Evolutionary conservation across 2,888 invertebrate genomes (phyloP), one percentile per base, ranked within the genome.

Genomic region (Coecobrya sp.): DNA sequence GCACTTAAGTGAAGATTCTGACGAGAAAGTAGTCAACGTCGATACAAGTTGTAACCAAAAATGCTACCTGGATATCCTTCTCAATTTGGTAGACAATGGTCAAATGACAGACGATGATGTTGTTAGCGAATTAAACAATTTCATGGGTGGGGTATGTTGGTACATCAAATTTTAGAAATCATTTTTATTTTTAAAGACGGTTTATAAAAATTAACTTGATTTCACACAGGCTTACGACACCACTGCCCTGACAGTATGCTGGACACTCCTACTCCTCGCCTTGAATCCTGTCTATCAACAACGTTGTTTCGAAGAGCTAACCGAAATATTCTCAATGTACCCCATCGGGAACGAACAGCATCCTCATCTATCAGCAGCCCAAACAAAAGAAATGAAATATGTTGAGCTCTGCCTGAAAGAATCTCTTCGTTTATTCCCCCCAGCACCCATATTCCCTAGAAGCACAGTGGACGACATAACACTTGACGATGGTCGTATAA

Each of bases 391-490:
- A 16, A 81, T 82, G 82, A 89, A 70, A n/a, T 89, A 89, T 52
- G 19, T 89, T 0, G 89, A 89, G 11, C 89, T 89, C 13, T 89
- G 89, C 19, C 10, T 89, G 16, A 89, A 89, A 70, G 89, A 89
- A 82, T 68, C 82, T 22, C 22, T 89, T 3, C 81, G 89, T 10
- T 22, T 89, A 2, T 89, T 70, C 55, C 81, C 89, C 3, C 84
- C 89, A 0, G 82, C 82, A 0, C 89, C 89, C 11, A 70, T 82
- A 5, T 89, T 89, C 36, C 89, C 82, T 0, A 3, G 88, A 5
- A 81, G 82, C 13, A 89, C 82, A 8, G 70, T 70, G 2, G 13
- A 8, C 22, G 73, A 89, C 42, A 73, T 89, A 36, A 16, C n/a
- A 0, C 45, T 89, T 5, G 45, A 89, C 1, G 89, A 89, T 73